phyloP scores from a whole-genome alignment of 1,140 invertebrate genomes.

The Danaus plexippus region DNA sequence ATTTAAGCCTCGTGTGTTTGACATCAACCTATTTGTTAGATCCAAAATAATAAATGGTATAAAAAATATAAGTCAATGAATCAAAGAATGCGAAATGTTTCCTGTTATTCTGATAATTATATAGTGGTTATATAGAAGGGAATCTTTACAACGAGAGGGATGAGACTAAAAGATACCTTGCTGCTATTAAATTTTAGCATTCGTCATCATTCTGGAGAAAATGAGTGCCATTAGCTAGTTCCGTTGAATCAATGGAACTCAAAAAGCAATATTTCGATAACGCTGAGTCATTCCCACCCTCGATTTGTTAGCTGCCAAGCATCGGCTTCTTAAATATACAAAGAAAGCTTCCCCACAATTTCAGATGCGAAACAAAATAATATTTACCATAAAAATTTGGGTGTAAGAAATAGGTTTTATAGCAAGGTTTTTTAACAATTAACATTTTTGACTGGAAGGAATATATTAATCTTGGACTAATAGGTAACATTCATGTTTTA shows the following conservation, averaged over 20 bases:
- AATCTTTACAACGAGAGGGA: conserved; percentile 13
- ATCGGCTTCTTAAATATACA: conserved; percentile 6
- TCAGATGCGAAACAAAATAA: too few relatives aligned
- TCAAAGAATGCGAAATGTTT: conserved; percentile 5
- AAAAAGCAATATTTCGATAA: conserved; percentile 51
- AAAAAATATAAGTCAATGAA: too few relatives aligned
- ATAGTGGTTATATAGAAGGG: conserved; percentile 2
- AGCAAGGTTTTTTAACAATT: too few relatives aligned
- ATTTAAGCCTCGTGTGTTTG: too few relatives aligned
- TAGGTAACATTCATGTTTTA: neutral
- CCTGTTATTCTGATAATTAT: conserved; percentile 18
- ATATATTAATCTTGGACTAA: too few relatives aligned
- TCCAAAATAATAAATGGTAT: too few relatives aligned
- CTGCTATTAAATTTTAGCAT: conserved; percentile 27
- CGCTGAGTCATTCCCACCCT: conserved; percentile 53
- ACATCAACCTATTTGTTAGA: too few relatives aligned
- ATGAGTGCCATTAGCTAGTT: conserved; percentile 57
- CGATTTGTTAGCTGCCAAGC: conserved; percentile 38
- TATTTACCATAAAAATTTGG: too few relatives aligned
- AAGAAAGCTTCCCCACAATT: too few relatives aligned
- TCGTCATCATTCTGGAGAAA: conserved; percentile 56
- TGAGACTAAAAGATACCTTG: conserved; percentile 19
- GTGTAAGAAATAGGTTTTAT: too few relatives aligned
- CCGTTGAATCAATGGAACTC: conserved; percentile 52
- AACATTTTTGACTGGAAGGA: too few relatives aligned